Base-by-base conservation (phyloP, 2,797 vertebrate genomes). In the Crypturellus tataupa region DNA sequence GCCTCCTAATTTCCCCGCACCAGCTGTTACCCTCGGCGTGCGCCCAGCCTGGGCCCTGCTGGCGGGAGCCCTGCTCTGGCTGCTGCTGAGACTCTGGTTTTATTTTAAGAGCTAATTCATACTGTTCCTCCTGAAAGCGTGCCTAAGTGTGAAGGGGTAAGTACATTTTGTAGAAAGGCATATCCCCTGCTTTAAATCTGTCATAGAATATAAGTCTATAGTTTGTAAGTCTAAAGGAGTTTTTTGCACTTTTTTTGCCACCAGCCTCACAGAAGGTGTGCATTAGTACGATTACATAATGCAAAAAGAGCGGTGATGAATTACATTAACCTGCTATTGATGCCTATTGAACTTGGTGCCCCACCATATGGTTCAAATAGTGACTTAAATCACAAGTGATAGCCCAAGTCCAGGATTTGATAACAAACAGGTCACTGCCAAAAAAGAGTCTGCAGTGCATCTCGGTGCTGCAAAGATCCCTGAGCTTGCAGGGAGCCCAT, bases 21-120 rank as follows among this genome's bases (percentile, higher is more conserved):
- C 91, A 95, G 95, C 94, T 97, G 96, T 80, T 96, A 83, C 53
- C 67, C 84, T 80, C 93, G 79, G 92, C 78, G 67, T 17, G 68
- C 64, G 56, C 63, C 16, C 3, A 12, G 31, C 12, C 70, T 29
- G 23, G 33, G 65, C 35, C 53, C 76, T 86, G 75, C 75, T 62
- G 68, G 19, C 62, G 76, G 83, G 69, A 83, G 12, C 62, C 70
- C 47, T 8, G 17, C 59, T 80, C 62, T 0, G 20, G 85, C 80
- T 33, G 80, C 89, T 88, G 80, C 82, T 73, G 70, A 0, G 16
- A 56, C 20, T 60, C 80, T 12, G 4, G 29, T 88, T 92, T 92
- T 56, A 79, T 84, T 93, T 86, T 81, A 77, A 87, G 78, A 80
- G 58, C 80, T 89, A 86, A 91, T 89, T 59, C 80, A 51, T 5